These are phyloP conservation scores for Climacteris rufus DNA, from an alignment of 2,113 vertebrate genomes.

Conservation along the genomic window DNA sequence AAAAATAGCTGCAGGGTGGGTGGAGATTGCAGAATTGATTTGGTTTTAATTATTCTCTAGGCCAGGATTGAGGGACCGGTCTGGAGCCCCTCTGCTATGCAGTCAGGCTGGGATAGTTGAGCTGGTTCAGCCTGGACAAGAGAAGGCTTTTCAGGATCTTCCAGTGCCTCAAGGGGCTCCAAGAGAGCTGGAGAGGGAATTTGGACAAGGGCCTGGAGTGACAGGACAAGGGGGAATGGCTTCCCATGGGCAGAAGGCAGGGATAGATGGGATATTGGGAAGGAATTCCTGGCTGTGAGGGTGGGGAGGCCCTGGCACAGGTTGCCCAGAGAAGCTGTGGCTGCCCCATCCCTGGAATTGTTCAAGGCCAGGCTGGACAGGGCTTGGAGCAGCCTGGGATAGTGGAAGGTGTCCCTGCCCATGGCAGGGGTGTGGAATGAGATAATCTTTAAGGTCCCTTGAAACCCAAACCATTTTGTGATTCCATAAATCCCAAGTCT, in stretches of 20 bases:
- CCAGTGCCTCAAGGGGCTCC: neutral
- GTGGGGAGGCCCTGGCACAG: neutral
- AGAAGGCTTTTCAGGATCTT: neutral
- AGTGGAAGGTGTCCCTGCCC: neutral
- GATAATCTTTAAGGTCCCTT: neutral
- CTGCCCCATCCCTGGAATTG: neutral
- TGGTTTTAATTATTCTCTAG: neutral
- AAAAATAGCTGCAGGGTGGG: neutral
- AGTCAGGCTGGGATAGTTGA: neutral
- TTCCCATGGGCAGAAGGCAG: neutral
- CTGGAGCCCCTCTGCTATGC: neutral
- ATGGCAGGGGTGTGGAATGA: accelerated
- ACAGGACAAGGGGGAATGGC: neutral
- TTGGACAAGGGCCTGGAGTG: neutral
- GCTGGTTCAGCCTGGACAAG: neutral
- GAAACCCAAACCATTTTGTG: neutral
- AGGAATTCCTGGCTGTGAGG: accelerated
- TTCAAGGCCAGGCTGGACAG: accelerated
- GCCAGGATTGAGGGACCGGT: neutral
- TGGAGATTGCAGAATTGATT: neutral
- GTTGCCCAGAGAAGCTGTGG: neutral
- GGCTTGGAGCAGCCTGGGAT: accelerated
- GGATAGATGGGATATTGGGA: accelerated
- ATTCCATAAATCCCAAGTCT: neutral
- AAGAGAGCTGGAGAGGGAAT: neutral